Evolutionary conservation across 1,140 invertebrate genomes (phyloP), one percentile per base, ranked within the genome.

Genomic region (Pseudomyrmex cubaensis): DNA sequence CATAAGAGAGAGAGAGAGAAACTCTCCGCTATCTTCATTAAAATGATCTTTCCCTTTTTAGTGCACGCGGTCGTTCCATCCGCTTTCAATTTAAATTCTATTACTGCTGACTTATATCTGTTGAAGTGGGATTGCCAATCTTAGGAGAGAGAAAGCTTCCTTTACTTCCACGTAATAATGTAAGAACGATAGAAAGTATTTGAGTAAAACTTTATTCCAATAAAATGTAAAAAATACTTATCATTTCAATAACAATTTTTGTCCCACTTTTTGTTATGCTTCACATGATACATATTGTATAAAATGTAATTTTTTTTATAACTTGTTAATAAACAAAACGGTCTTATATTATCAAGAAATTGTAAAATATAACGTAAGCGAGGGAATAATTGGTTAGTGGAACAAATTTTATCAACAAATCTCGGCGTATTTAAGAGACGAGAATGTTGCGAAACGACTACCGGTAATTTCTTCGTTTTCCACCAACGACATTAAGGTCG

Each of bases 71-170:
- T 61, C 52, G 48, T 25, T 3, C 12, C 74, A 35, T 76, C 54
- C 61, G 74, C 25, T 44, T 67, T 77, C 62, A 56, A 77, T 66
- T 54, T 77, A 77, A 77, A 77, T 77, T 77, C 74, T 67, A 77
- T 66, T 77, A 66, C 50, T 9, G 25, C 20, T 25, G 61, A 77
- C 12, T 66, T 77, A 77, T 77, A 54, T 56, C 25, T 25, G 25
- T 25, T 25, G 25, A 13, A 52, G 22, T 52, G 4, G 22, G 22
- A 64, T 52, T 66, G 22, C 46, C 8, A 76, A 76, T n/a, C 61
- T 25, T 25, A 25, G 25, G 74, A 10, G 22, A 35, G 25, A 66
- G 48, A 76, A 64, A 64, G n/a, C 66, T 66, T 35, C 61, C 46
- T 76, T 76, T 66, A 52, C 62, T 66, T 77, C 66, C 48, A 25